Conservation (phyloP, 2,113 vertebrate genomes). For the Erythrolamprus reginae region DNA sequence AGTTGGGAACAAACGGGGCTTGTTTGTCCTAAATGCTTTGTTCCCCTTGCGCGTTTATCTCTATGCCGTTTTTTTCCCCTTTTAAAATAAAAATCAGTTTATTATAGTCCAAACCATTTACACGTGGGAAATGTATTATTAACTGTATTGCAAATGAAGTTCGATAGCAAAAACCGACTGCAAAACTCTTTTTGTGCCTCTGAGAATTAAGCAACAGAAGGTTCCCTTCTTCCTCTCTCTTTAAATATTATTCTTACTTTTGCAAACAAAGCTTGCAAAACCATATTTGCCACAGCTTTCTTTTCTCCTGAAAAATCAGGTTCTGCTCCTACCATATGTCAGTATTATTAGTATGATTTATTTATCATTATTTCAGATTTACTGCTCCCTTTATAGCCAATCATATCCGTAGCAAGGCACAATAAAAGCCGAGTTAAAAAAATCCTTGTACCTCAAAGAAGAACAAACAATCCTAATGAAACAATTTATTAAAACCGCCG, state of each 20-base stretch:
- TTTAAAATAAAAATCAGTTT: constrained; percentile 17
- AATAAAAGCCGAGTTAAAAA: neutral
- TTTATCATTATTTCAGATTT: neutral
- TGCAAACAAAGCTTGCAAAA: constrained; percentile 23
- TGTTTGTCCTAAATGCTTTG: neutral
- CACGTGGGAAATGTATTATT: constrained; percentile 17
- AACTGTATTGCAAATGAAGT: constrained; percentile 16
- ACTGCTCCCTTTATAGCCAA: neutral
- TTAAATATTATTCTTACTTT: constrained; percentile 13
- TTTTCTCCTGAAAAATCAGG: constrained; percentile 29
- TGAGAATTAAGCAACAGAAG: neutral
- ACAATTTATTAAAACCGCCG: neutral
- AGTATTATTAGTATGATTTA: neutral
- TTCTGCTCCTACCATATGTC: constrained; percentile 7
- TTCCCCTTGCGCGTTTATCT: constrained; percentile 4
- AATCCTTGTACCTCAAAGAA: neutral
- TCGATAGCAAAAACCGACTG: constrained; percentile 7
- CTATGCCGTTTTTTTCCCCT: neutral
- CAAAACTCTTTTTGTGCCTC: constrained; percentile 18
- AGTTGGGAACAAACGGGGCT: neutral
- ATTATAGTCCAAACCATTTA: constrained; percentile 30
- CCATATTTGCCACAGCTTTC: neutral
- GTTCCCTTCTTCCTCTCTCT: neutral
- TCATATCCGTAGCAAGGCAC: neutral
- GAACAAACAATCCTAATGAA: neutral